These are phyloP conservation scores for Ochotona princeps DNA, from an alignment of 2,113 vertebrate species.

Conservation along the genomic window DNA sequence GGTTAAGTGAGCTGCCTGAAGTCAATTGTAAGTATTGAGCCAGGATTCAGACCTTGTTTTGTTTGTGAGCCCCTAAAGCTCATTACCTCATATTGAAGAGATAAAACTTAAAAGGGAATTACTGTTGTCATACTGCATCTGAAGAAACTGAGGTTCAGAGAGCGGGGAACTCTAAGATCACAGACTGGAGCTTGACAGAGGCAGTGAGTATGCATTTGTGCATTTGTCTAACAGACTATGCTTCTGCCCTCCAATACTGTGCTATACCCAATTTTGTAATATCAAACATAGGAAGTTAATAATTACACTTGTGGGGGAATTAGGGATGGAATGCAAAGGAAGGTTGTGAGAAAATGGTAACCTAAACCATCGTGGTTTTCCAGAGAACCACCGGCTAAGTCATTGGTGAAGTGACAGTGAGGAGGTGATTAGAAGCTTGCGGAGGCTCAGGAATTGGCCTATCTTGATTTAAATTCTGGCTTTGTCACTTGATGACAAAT, in stretches of 20 bases:
- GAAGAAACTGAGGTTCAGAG: background rate
- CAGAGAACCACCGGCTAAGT: background rate
- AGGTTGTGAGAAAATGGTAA: background rate
- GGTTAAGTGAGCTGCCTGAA: conserved; percentile 20
- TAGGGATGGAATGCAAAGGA: background rate
- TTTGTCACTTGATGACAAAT: conserved; percentile 25
- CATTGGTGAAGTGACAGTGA: conserved; percentile 6
- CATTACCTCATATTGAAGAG: background rate
- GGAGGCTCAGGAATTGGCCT: conserved; percentile 24
- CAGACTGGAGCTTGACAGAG: background rate
- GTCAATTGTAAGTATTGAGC: conserved; percentile 7
- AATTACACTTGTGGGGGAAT: background rate
- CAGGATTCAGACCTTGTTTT: conserved; percentile 31
- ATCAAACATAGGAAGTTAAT: background rate
- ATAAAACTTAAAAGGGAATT: background rate
- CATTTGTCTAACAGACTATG: background rate
- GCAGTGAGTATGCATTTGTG: background rate
- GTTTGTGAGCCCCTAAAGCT: conserved; percentile 36
- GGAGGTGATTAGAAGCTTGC: conserved; percentile 7
- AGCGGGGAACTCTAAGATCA: background rate
- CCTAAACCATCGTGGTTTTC: background rate
- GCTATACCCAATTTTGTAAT: background rate
- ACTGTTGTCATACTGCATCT: background rate
- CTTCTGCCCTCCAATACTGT: background rate
- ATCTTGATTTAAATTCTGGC: background rate